A percentile compares a stretch with the other conserved stretches of the same genome.
Conservation (phyloP, 1,140 invertebrate genomes). For the Drosophila bipectinata region DNA sequence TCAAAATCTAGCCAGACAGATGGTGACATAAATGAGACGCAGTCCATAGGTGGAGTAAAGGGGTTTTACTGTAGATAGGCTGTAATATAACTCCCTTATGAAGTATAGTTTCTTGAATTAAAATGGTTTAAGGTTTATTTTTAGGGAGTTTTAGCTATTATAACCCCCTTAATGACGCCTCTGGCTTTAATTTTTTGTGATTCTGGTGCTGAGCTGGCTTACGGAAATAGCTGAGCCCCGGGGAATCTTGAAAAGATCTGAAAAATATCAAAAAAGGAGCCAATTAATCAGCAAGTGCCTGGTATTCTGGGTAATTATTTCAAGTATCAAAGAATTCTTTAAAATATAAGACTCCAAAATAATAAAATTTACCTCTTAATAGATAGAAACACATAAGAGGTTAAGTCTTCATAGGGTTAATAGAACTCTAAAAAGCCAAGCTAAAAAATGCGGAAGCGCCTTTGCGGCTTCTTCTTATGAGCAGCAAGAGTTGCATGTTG, state of each 20-base stretch:
- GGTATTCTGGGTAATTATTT: conserved; percentile 25
- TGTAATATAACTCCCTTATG: neutral
- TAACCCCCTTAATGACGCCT: conserved; percentile 9
- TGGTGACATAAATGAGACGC: conserved; percentile 66
- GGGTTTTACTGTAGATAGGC: neutral
- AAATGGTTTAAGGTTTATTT: no score
- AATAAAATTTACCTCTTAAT: no score
- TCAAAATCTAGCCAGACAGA: conserved; percentile 64
- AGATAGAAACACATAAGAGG: no score
- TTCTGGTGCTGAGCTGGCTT: conserved; percentile 28
- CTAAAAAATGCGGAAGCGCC: conserved; percentile 1
- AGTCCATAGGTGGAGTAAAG: neutral
- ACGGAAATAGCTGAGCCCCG: conserved; percentile 40
- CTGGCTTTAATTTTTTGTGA: conserved; percentile 1
- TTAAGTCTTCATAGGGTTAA: neutral
- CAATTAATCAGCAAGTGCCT: conserved; percentile 47
- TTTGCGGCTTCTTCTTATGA: neutral
- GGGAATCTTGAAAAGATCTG: conserved; percentile 2
- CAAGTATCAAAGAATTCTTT: neutral
- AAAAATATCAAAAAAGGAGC: neutral
- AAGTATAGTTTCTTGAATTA: no score
- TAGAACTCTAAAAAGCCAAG: neutral
- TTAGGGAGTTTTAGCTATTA: no score
- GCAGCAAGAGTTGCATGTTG: conserved; percentile 11
- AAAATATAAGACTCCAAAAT: neutral